Evolutionary conservation across 1,140 invertebrate genomes (phyloP).

Genomic region (Caenorhabditis brenneri): DNA sequence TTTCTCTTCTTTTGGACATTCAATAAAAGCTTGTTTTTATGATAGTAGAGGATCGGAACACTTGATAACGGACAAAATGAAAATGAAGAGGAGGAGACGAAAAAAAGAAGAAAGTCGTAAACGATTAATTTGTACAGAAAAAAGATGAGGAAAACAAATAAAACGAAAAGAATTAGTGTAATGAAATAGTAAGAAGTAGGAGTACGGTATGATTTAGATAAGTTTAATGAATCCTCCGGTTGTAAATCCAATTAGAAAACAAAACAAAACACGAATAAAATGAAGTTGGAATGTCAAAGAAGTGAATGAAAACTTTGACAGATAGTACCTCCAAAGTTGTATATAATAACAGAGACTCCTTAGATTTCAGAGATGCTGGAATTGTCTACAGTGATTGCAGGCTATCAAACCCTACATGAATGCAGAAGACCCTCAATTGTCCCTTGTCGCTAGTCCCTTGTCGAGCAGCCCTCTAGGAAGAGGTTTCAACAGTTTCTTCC

Average conservation of each 20-base stretch:
- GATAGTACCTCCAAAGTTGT: too few species aligned
- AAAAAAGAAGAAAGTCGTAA: background rate
- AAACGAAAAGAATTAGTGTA: background rate
- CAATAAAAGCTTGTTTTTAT: conserved; percentile 20
- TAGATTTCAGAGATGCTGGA: too few species aligned
- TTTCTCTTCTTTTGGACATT: background rate
- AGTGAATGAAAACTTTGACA: background rate
- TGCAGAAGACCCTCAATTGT: too few species aligned
- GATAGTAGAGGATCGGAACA: conserved; percentile 8
- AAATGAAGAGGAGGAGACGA: background rate
- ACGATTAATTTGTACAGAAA: background rate
- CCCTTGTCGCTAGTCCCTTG: too few species aligned
- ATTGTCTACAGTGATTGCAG: too few species aligned
- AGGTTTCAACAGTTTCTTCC: background rate
- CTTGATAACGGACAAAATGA: background rate
- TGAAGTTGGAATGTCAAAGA: too few species aligned
- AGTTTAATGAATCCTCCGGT: background rate
- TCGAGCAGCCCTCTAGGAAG: background rate
- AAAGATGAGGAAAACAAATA: background rate
- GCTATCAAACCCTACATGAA: too few species aligned
- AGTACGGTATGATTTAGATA: background rate
- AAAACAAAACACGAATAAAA: background rate
- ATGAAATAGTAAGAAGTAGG: background rate
- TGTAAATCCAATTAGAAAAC: background rate
- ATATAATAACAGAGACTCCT: too few species aligned